Percentiles rank a stretch among this genome's conserved stretches.
Evolutionary conservation across 2,797 vertebrate genomes (phyloP).

Genomic region (Sciurus vulgaris): DNA sequence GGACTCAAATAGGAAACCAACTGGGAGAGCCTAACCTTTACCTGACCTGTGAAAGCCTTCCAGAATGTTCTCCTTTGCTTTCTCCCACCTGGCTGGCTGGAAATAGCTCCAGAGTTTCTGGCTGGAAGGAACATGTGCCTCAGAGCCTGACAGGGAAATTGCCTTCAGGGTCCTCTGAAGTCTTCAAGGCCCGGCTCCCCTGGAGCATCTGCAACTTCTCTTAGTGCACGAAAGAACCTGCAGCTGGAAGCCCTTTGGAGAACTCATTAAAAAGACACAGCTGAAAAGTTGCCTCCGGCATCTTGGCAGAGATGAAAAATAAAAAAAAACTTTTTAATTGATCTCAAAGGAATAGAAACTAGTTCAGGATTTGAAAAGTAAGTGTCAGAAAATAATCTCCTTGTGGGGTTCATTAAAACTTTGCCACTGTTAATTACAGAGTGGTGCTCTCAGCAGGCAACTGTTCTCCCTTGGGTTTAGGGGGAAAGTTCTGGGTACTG

Average conservation of each 20-base stretch:
- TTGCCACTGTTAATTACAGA: conserved; percentile 65
- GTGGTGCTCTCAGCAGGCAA: neutral
- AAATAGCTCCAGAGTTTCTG: neutral
- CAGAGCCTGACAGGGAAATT: neutral
- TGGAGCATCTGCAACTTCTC: neutral
- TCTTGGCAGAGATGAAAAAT: conserved; percentile 39
- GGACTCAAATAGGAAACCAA: neutral
- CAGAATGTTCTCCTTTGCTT: neutral
- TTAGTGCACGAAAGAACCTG: neutral
- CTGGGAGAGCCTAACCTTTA: neutral
- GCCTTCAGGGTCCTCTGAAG: neutral
- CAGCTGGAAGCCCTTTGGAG: neutral
- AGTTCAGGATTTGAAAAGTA: conserved; percentile 59
- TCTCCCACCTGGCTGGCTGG: neutral
- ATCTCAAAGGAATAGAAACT: conserved; percentile 76
- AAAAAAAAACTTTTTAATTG: conserved; percentile 79
- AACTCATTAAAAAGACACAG: conserved; percentile 75
- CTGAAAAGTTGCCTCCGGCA: conserved; percentile 51
- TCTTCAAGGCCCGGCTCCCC: neutral
- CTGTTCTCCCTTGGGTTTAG: neutral
- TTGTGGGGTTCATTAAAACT: conserved; percentile 77
- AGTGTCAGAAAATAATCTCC: conserved; percentile 43
- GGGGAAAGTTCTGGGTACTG: neutral
- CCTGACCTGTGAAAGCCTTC: neutral
- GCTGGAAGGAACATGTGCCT: neutral